These are phyloP conservation scores for Drosophila serrata DNA, from an alignment of 1,140 invertebrate genomes.

Conservation along the genomic window DNA sequence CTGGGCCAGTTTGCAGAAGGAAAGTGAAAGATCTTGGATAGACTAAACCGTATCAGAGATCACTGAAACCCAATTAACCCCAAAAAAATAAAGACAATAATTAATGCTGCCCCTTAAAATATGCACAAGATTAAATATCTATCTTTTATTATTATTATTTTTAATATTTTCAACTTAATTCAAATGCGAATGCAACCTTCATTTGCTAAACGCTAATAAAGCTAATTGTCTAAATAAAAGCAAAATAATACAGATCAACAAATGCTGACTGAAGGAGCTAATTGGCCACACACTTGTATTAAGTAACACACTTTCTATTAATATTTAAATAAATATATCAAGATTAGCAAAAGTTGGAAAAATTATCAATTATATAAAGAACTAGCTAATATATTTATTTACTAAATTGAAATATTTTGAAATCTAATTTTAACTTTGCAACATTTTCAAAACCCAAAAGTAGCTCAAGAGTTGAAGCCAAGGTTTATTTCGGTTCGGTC, in stretches of 20 bases:
- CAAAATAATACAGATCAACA: conserved; percentile 10
- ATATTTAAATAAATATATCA: neutral
- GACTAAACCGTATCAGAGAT: conserved; percentile 11
- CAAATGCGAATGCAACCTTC: conserved; percentile 2
- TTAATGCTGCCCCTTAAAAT: neutral
- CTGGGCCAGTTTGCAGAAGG: conserved; percentile 11
- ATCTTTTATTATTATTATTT: neutral
- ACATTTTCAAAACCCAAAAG: conserved; percentile 4
- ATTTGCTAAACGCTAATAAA: conserved; percentile 25
- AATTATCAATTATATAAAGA: neutral
- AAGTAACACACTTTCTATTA: conserved; percentile 13
- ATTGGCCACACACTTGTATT: conserved; percentile 24
- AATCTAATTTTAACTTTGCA: neutral
- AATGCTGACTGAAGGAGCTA: conserved; percentile 9
- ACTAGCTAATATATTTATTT: neutral
- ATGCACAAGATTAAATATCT: neutral
- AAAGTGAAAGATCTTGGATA: conserved; percentile 39
- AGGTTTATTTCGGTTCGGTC: neutral
- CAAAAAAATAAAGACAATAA: conserved; percentile 6
- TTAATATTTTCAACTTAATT: no score
- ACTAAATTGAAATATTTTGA: neutral
- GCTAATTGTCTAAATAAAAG: conserved; percentile 23
- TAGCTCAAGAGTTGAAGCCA: conserved; percentile 1
- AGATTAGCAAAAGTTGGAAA: neutral
- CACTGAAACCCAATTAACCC: conserved; percentile 22